Evolutionary conservation across 2,113 vertebrate genomes (phyloP).

Genomic region (Dicrurus megarhynchus): DNA sequence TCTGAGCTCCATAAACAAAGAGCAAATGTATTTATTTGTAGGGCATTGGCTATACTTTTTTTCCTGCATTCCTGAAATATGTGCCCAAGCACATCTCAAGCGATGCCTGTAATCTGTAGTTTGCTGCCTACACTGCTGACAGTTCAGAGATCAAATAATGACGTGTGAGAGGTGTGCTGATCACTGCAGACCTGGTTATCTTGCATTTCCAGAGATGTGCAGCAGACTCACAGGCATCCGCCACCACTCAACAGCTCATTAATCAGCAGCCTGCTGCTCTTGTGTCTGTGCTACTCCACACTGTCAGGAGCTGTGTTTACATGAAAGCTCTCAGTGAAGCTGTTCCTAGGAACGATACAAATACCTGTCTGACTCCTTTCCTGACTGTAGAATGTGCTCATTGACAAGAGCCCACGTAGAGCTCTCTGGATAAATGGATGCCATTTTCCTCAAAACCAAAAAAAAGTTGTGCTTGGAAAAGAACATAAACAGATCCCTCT

Average conservation of each 20-base stretch:
- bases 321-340: not conserved
- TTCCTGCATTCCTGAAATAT: not conserved
- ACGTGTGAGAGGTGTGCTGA: not conserved
- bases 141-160: not conserved
- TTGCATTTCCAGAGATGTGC: not conserved
- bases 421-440: not conserved
- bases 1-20: not conserved
- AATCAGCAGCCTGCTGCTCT: conserved; percentile 39
- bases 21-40: not conserved
- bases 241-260: conserved; percentile 11
- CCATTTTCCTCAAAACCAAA: not conserved
- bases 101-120: not conserved
- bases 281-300: not conserved
- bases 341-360: not conserved
- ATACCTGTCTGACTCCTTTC: not conserved
- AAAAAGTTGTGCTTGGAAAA: not conserved
- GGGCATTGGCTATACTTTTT: not conserved
- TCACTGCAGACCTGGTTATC: not conserved
- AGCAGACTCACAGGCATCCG: not conserved
- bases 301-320: conserved; percentile 1
- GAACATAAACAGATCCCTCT: not conserved
- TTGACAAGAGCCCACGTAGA: not conserved
- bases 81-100: not conserved
- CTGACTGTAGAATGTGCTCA: not conserved
- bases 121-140: not conserved